Evolutionary conservation across 2,797 vertebrate species (phyloP).

Genomic region (Premnoplex brunnescens): DNA sequence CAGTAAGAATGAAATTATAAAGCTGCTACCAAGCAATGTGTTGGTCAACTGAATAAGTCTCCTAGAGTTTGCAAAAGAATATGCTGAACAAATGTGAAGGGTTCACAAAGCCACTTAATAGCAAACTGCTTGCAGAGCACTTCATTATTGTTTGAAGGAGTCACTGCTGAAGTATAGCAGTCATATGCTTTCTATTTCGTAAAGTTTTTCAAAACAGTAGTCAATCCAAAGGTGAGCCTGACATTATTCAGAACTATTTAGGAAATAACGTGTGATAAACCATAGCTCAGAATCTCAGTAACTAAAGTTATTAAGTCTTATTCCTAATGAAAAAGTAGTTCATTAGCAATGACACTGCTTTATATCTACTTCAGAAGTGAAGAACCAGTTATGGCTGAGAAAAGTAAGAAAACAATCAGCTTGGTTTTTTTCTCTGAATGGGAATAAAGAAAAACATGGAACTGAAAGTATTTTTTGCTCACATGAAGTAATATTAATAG

Average conservation of each 20-base stretch:
- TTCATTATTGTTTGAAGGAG: not conserved
- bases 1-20: not conserved
- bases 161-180: not conserved
- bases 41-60: not conserved
- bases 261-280: not conserved
- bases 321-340: not conserved
- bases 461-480: not conserved
- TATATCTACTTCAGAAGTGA: not conserved
- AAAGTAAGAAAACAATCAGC: not conserved
- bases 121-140: not conserved
- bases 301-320: not conserved
- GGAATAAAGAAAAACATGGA: not conserved
- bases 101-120: not conserved
- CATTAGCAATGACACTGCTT: not conserved
- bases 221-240: not conserved
- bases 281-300: not conserved
- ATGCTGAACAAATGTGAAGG: not conserved
- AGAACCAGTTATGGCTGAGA: not conserved
- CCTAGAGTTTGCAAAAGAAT: constrained; percentile 28
- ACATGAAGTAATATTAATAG: not conserved
- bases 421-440: not conserved
- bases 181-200: not conserved
- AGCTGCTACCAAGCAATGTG: not conserved
- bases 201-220: not conserved
- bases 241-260: not conserved